phyloP scores from a whole-genome alignment of 2,888 invertebrate genomes.

The Nephrotoma guestfalica region DNA sequence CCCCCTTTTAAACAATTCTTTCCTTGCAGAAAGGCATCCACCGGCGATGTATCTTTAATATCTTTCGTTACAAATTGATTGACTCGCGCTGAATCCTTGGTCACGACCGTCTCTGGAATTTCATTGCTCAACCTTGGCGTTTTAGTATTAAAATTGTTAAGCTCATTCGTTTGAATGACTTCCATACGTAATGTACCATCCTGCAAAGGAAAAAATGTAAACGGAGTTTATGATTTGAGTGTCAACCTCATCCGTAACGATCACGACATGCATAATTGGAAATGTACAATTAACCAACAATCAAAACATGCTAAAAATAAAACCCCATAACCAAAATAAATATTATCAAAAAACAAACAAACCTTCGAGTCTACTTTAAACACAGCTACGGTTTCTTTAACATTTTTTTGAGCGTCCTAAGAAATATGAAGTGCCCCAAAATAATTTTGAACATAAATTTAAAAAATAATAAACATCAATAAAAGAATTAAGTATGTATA shows the following conservation, averaged over 20 bases:
- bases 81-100: neutral
- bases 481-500: conserved; percentile 6
- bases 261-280: neutral
- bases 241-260: neutral
- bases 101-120: conserved; percentile 8
- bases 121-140: neutral
- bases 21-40: conserved; percentile 67
- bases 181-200: conserved; percentile 16
- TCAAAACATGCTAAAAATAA: neutral
- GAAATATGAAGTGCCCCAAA: neutral
- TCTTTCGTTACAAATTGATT: neutral
- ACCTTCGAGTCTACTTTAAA: conserved; percentile 39
- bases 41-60: conserved; percentile 47
- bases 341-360: conserved; percentile 9
- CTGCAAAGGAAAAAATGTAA: conserved; percentile 8
- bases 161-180: conserved; percentile 12
- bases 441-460: conserved; percentile 14
- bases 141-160: conserved; percentile 10
- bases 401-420: conserved; percentile 31
- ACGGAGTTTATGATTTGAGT: neutral
- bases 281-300: neutral
- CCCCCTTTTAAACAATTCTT: conserved; percentile 82
- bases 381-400: conserved; percentile 39
- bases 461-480: conserved; percentile 13
- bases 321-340: neutral